Evolutionary conservation across 1,140 invertebrate species (phyloP), one percentile per base, ranked within the genome.

Genomic region (Saxidomus purpurata): DNA sequence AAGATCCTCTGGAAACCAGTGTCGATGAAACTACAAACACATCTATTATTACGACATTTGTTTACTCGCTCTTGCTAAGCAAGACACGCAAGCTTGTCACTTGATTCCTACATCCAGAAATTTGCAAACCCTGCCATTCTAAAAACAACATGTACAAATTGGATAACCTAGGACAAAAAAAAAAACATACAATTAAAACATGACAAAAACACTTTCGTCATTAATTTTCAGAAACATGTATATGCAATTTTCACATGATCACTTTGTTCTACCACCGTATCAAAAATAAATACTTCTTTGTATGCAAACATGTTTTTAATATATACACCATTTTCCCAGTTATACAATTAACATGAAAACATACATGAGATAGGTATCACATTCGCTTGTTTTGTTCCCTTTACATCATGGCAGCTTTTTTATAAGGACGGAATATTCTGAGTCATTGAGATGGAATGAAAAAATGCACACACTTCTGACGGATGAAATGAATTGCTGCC

Each of bases 381-480:
- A 79, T 59, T 59, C 15, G 76, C 76, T 79, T 79, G 22, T 15
- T 79, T 77, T 79, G 76, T 79, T 79, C 76, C 76, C 76, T 79
- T 79, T 31, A 2, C 6, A 79, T 1, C 76, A 79, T 79, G 49
- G 76, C 76, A 79, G 76, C 76, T 43, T 36, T 52, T 79, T 49
- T 1, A 25, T 55, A 19, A 31, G 76, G 76, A 79, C 76, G 76
- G 76, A 79, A 52, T 71, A 63, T 36, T 55, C 49, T 36, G 49
- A 38, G 76, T 79, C 76, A 52, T 25, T 34, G 15, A 79, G 47
- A 79, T 79, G 76, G 47, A 79, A 79, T 79, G 76, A 49, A 52
- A 17, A 19, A 40, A 55, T 52, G 25, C 25, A 38, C 28, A 79
- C 55, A 25, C 40, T 34, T 79, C 76, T 52, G 76, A n/a, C 15